Conservation (phyloP, 2,888 invertebrate species). For the Hirtodrosophila trivittata region DNA sequence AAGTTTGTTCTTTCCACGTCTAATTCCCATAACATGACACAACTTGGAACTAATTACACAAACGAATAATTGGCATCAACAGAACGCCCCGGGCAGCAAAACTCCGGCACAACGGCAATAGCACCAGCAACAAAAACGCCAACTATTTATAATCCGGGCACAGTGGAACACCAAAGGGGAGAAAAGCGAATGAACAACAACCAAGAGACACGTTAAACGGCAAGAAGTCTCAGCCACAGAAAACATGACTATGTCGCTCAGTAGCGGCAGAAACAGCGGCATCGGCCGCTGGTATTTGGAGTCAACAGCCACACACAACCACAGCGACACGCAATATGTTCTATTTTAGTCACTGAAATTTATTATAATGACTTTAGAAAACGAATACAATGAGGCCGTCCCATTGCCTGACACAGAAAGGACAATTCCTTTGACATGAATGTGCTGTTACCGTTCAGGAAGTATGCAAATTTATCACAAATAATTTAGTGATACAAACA, state of each 20-base stretch:
- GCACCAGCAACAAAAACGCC: conserved; percentile 37
- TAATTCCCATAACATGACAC: conserved; percentile 64
- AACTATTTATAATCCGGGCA: conserved; percentile 66
- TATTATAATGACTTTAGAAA: conserved; percentile 56
- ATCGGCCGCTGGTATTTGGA: conserved; percentile 54
- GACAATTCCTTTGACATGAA: conserved; percentile 36
- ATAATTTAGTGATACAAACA: conserved; percentile 41
- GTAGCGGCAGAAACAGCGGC: conserved; percentile 18
- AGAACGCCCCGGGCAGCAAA: conserved; percentile 38
- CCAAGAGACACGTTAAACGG: conserved; percentile 48
- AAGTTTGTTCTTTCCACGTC: conserved; percentile 55
- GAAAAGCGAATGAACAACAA: conserved; percentile 28
- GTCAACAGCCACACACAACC: conserved; percentile 49
- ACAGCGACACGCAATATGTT: conserved; percentile 69
- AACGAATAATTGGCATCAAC: conserved; percentile 62
- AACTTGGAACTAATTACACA: conserved; percentile 64
- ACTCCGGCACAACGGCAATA: conserved; percentile 42
- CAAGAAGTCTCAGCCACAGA: conserved; percentile 50
- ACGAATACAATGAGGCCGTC: conserved; percentile 24
- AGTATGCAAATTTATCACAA: conserved; percentile 55
- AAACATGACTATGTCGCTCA: conserved; percentile 63
- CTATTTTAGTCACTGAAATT: conserved; percentile 68
- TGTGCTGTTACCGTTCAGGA: conserved; percentile 15
- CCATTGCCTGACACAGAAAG: conserved; percentile 30
- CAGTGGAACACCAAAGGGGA: conserved; percentile 44